Conservation (phyloP, 2,888 invertebrate species). For the Mesoligia furuncula region DNA sequence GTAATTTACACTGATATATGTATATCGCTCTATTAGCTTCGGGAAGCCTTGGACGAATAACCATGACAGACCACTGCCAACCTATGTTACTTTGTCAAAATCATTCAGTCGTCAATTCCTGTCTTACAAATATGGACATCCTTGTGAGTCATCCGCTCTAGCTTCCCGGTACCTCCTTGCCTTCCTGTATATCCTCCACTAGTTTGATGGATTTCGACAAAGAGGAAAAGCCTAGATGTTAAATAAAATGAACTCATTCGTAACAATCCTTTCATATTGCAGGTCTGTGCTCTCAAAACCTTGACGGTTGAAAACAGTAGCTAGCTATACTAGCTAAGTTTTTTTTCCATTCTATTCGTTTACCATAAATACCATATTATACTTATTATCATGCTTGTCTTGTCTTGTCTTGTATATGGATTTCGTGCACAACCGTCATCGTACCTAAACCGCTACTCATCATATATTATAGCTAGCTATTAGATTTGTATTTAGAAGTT, state of each 20-base stretch:
- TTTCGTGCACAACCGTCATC: neutral
- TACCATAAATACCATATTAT: neutral
- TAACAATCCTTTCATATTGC: constrained; percentile 34
- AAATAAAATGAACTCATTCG: neutral
- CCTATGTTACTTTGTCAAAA: constrained; percentile 9
- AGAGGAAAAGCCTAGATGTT: neutral
- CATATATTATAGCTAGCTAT: neutral
- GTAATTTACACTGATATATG: neutral
- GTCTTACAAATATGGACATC: constrained; percentile 18
- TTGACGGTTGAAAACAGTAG: constrained; percentile 26
- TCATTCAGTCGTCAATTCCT: constrained; percentile 18
- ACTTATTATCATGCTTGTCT: constrained; percentile 1
- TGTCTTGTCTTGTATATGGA: neutral
- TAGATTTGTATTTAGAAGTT: neutral
- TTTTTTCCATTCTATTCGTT: constrained; percentile 24
- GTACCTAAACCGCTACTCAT: neutral
- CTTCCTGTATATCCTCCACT: neutral
- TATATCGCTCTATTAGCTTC: neutral
- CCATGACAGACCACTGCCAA: neutral
- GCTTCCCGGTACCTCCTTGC: neutral
- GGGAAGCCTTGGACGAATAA: constrained; percentile 9
- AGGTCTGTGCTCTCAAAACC: constrained; percentile 28
- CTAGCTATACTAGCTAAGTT: neutral
- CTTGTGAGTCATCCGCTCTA: neutral
- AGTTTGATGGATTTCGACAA: neutral